Percentiles rank a stretch among this genome's conserved stretches.
phyloP scores from a whole-genome alignment of 2,888 invertebrate genomes.

The Sericinus montela region DNA sequence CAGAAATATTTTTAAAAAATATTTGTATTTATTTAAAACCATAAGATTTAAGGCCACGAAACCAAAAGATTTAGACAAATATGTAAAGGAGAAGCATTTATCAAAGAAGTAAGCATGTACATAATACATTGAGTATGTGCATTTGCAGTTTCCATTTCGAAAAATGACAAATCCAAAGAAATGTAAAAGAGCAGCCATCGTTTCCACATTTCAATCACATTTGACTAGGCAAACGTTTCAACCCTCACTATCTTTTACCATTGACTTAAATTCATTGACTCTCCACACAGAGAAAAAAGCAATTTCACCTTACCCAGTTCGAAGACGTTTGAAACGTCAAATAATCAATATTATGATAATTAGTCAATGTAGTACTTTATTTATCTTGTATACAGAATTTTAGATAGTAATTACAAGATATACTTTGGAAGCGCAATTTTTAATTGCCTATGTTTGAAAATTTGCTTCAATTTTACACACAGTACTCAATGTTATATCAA shows the following conservation, averaged over 20 bases:
- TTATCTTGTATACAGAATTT: no score
- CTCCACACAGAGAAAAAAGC: conserved; percentile 65
- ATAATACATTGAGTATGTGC: not conserved
- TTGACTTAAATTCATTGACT: conserved; percentile 63
- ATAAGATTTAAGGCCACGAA: no score
- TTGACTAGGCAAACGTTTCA: conserved; percentile 76
- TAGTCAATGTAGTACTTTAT: conserved; percentile 10
- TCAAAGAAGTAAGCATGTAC: not conserved
- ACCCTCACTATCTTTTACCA: conserved; percentile 57
- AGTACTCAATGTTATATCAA: no score
- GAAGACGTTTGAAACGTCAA: conserved; percentile 58
- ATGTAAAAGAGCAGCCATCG: conserved; percentile 39
- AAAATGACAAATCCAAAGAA: conserved; percentile 49
- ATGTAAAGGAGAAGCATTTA: no score
- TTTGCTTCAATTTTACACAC: no score
- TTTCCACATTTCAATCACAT: conserved; percentile 70
- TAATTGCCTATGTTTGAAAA: no score
- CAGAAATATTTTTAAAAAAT: no score
- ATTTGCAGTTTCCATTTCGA: not conserved
- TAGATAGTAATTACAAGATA: no score
- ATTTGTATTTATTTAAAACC: no score
- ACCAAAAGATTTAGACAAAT: no score
- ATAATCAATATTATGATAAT: conserved; percentile 76
- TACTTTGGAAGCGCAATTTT: no score
- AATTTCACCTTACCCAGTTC: conserved; percentile 62